These are phyloP conservation scores for Lagocephalus sceleratus DNA, from an alignment of 2,797 vertebrate genomes.

Conservation along the genomic window DNA sequence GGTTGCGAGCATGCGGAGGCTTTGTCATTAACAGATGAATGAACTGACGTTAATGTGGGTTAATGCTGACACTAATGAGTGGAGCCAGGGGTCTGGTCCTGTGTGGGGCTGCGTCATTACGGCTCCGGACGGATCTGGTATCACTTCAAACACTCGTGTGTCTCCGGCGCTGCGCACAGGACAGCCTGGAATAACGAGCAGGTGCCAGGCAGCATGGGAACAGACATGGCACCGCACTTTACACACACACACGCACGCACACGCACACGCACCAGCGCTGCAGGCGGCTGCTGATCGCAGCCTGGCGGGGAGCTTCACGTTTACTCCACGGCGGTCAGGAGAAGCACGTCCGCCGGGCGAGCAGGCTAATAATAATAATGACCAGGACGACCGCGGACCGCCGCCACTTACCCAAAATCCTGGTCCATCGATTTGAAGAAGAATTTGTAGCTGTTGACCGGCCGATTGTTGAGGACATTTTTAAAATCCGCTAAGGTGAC, in stretches of 20 bases:
- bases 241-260: background rate
- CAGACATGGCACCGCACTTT: constrained; percentile 32
- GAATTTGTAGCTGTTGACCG: constrained; percentile 95
- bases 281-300: constrained; percentile 27
- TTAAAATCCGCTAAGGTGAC: constrained; percentile 98
- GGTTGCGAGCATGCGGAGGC: background rate
- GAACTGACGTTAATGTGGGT: background rate
- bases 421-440: constrained; percentile 99
- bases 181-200: constrained; percentile 63
- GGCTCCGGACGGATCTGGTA: constrained; percentile 58
- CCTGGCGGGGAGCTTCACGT: constrained; percentile 2
- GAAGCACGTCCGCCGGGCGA: constrained; percentile 5
- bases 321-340: constrained; percentile 6
- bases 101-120: constrained; percentile 58
- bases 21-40: background rate
- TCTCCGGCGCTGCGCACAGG: constrained; percentile 48
- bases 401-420: constrained; percentile 91
- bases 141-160: constrained; percentile 60
- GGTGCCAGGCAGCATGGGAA: constrained; percentile 63
- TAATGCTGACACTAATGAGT: constrained; percentile 18
- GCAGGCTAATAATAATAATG: constrained; percentile 35
- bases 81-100: constrained; percentile 31
- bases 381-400: constrained; percentile 18
- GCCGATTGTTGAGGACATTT: constrained; percentile 96
- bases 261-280: constrained; percentile 1